Evolutionary conservation across 2,888 invertebrate species (phyloP), one percentile per base, ranked within the genome.

Genomic region (Raillietiella orientalis): DNA sequence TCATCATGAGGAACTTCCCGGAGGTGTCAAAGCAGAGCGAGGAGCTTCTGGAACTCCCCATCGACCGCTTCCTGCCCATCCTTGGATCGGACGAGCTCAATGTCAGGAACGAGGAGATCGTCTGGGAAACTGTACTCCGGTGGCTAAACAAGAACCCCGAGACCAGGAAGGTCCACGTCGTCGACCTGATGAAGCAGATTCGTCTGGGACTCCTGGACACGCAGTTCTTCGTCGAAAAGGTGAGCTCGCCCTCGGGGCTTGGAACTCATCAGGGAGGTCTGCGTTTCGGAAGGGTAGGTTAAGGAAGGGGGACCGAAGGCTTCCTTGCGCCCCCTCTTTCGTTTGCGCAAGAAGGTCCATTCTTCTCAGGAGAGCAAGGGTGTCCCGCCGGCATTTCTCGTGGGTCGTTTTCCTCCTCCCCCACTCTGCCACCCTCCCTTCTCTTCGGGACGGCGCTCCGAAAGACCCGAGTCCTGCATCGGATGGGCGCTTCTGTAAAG

Each of bases 171-270:
- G 52, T 53, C 28, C 56, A 70, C 41, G 66, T 79, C 14, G 66
- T 71, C 2, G 58, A 63, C 27, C 47, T 77, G 13, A 66, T 75
- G 63, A 60, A 60, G 31, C 67, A 66, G 36, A 67, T 75, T 34
- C 57, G 75, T 13, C 55, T 77, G 5, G 66, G 77, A 33, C 52
- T 82, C 16, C 53, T 84, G 38, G 72, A 77, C 34, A 75, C 77
- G 2, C 57, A 75, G 53, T 82, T 67, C 45, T 84, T 84, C 45
- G 56, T 79, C 43, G 79, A 82, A 44, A 65, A 67, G 40, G 74
- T 49, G 14, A 29, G 28, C 23, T 14, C 11, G 10, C 14, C 21
- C n/a, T n/a, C n/a, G n/a, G n/a, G n/a, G n/a, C n/a, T n/a, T n/a
- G n/a, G n/a, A n/a, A n/a, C n/a, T n/a, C n/a, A n/a, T n/a, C n/a